phyloP scores from a whole-genome alignment of 2,888 invertebrate genomes.

The Idaea dimidiata region DNA sequence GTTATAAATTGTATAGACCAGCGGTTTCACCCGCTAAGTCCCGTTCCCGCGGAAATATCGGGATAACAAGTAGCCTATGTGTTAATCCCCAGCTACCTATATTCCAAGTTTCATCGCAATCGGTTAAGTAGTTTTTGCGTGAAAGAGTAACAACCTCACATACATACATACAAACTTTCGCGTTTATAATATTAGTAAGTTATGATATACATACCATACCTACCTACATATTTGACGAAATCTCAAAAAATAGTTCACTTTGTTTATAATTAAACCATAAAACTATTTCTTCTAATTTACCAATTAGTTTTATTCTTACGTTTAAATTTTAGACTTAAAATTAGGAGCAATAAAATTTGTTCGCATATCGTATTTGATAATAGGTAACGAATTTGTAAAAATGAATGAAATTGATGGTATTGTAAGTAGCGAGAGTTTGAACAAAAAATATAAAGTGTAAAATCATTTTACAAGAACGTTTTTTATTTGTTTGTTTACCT shows the following conservation, averaged over 20 bases:
- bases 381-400: conserved; percentile 50
- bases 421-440: conserved; percentile 64
- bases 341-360: conserved; percentile 63
- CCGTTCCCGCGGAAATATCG: too few species aligned
- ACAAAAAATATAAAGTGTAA: conserved; percentile 57
- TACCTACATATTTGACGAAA: background rate
- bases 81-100: too few species aligned
- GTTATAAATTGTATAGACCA: too few species aligned
- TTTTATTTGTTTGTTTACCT: background rate
- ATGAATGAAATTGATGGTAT: conserved; percentile 43
- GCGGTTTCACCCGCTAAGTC: too few species aligned
- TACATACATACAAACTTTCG: too few species aligned
- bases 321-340: conserved; percentile 30
- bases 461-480: conserved; percentile 11
- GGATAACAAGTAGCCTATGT: too few species aligned
- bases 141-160: too few species aligned
- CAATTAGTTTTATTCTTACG: background rate
- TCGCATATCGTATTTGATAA: conserved; percentile 62
- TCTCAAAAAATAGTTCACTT: background rate
- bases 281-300: too few species aligned
- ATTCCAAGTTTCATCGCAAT: too few species aligned
- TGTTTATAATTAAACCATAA: background rate
- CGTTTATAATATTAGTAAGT: too few species aligned
- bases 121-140: too few species aligned
- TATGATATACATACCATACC: too few species aligned